Evolutionary conservation across 2,113 vertebrate genomes (phyloP).

Genomic region (Cheirogaleus medius): DNA sequence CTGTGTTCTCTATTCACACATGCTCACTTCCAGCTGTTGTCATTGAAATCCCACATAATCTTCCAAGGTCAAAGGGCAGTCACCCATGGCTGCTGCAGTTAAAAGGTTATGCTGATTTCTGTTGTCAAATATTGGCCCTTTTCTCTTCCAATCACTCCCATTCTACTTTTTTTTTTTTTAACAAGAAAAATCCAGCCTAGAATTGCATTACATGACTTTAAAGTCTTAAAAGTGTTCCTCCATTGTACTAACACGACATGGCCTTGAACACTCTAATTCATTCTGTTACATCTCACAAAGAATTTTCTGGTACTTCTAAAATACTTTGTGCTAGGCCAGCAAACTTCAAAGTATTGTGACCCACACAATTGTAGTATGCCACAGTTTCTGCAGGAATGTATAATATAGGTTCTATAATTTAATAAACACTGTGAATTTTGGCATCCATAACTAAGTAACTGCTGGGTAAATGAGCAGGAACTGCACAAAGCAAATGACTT

Average conservation of each 20-base stretch:
- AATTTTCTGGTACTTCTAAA: conserved; percentile 82
- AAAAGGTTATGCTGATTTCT: conserved; percentile 92
- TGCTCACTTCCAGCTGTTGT: conserved; percentile 90
- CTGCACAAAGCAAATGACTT: neutral
- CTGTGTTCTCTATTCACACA: conserved; percentile 88
- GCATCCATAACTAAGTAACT: neutral
- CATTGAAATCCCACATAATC: conserved; percentile 92
- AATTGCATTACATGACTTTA: conserved; percentile 91
- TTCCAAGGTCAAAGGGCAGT: conserved; percentile 90
- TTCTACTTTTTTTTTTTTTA: conserved; percentile 84
- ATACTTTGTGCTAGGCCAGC: conserved; percentile 75
- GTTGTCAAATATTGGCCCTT: conserved; percentile 90
- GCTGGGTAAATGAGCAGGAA: neutral
- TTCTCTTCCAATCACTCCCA: conserved; percentile 88
- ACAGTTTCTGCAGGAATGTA: conserved; percentile 39
- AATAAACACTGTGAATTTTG: neutral
- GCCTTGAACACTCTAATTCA: conserved; percentile 82
- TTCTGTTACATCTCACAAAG: conserved; percentile 82
- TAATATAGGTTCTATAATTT: conserved; percentile 13
- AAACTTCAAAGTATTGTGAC: conserved; percentile 29
- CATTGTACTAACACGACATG: conserved; percentile 86
- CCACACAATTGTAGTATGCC: neutral
- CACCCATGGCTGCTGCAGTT: conserved; percentile 90
- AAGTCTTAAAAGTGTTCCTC: conserved; percentile 88
- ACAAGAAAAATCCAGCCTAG: conserved; percentile 87